phyloP scores from a whole-genome alignment of 1,140 invertebrate species.

The Saxidomus purpurata region DNA sequence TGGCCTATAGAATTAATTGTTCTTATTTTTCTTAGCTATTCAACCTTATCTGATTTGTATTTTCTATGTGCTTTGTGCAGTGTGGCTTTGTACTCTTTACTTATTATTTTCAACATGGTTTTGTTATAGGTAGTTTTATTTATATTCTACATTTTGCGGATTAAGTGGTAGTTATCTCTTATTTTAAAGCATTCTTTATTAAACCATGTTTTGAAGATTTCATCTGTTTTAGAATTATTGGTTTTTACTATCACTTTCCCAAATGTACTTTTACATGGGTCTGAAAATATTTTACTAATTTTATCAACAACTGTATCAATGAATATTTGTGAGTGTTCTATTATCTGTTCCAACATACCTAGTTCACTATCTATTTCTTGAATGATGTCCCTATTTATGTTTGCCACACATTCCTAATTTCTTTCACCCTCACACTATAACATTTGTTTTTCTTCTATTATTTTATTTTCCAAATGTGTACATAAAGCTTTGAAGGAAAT shows the following conservation, averaged over 20 bases:
- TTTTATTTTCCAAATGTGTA: no score
- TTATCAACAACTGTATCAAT: background rate
- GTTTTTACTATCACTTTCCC: background rate
- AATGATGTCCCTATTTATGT: no score
- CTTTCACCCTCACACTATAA: no score
- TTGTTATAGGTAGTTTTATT: background rate
- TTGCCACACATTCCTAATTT: no score
- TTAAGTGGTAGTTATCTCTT: background rate
- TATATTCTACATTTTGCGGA: background rate
- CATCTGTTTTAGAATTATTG: background rate
- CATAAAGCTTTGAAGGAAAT: no score
- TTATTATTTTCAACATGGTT: background rate
- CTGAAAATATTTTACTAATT: background rate
- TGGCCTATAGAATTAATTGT: background rate
- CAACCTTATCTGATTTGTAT: background rate
- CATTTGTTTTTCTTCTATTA: no score
- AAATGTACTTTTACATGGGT: background rate
- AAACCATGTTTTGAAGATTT: background rate
- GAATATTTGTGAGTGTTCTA: background rate
- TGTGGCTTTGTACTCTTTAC: background rate
- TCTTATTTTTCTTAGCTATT: background rate
- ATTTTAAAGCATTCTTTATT: background rate
- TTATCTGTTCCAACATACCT: no score
- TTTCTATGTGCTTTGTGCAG: background rate
- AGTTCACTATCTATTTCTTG: no score